Base-by-base conservation (phyloP, 2,888 invertebrate genomes). In the Brassicogethes aeneus region DNA sequence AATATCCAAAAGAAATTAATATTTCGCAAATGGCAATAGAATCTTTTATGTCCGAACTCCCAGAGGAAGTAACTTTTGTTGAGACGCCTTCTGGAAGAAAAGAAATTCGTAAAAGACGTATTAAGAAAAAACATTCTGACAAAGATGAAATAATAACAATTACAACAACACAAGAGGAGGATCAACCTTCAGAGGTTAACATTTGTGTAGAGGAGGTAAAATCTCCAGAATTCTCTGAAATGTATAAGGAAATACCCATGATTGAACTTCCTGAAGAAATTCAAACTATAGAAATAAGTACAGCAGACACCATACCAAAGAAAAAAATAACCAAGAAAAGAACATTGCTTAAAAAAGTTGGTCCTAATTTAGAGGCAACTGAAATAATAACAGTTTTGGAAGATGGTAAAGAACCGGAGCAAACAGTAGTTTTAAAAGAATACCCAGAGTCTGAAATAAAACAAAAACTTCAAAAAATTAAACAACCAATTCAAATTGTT, bases 131-230 rank as follows among this genome's bases (percentile, higher is more conserved):
- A 3, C 56, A 58, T 17, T 61, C 56, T 32, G 60, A 59, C 1
- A 57, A 61, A 45, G 55, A 60, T 38, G 71, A 73, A 52, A 54
- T 69, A 10, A 71, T 70, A 1, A 68, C 69, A 58, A 71, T 72
- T 17, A 55, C 60, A 34, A 71, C 69, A 16, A 57, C 65, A 15
- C 44, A 45, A 34, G 47, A 45, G 42, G 15, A 36, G 3, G 41
- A 31, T 16, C 43, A 55, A 40, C 45, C 55, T 30, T 61, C 61
- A 1, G 56, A 58, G 43, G 56, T 36, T 2, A 54, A 59, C 8
- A 12, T 32, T 12, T 5, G 3, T 12, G 60, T 63, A 0, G 43
- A 46, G 48, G 45, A 56, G 37, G 59, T 52, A 47, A 50, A 53
- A 23, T 50, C 52, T 30, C 47, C 57, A 43, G 40, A 52, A 17